Evolutionary conservation across 2,113 vertebrate genomes (phyloP).

Genomic region (Lonchura striata): DNA sequence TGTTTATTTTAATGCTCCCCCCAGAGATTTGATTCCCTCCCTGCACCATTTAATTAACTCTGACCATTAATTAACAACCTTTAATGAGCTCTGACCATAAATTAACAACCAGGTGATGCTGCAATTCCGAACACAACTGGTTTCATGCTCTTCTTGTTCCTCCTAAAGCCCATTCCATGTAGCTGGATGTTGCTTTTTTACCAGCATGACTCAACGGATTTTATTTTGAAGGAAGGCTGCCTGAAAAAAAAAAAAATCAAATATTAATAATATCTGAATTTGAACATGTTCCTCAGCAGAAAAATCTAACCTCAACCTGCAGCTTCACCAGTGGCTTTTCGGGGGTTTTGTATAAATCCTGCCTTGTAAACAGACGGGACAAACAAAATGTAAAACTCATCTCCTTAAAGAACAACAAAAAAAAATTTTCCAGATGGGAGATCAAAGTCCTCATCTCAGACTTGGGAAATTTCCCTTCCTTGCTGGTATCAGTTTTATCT

Average conservation of each 20-base stretch:
- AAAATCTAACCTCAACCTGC: not conserved
- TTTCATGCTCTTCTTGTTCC: not conserved
- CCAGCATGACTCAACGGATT: not conserved
- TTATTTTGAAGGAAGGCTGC: not conserved
- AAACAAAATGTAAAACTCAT: constrained; percentile 50
- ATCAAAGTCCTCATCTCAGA: constrained; percentile 38
- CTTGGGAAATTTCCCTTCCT: constrained; percentile 29
- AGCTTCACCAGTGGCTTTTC: not conserved
- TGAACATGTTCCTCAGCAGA: not conserved
- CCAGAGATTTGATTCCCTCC: not conserved
- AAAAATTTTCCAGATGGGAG: constrained; percentile 56
- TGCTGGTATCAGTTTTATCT: constrained; percentile 25
- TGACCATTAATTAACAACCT: not conserved
- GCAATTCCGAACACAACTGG: not conserved
- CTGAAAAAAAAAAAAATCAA: not conserved
- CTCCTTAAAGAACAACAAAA: constrained; percentile 23
- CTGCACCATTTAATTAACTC: not conserved
- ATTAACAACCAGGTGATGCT: not conserved
- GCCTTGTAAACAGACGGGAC: constrained; percentile 10
- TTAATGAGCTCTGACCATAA: too few relatives aligned
- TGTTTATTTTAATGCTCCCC: not conserved
- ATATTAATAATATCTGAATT: not conserved
- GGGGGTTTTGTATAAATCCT: not conserved
- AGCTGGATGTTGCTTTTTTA: not conserved
- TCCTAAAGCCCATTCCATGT: not conserved